Evolutionary conservation across 2,888 invertebrate genomes (phyloP), one percentile per base, ranked within the genome.

Genomic region (Azorinus chamasolen): DNA sequence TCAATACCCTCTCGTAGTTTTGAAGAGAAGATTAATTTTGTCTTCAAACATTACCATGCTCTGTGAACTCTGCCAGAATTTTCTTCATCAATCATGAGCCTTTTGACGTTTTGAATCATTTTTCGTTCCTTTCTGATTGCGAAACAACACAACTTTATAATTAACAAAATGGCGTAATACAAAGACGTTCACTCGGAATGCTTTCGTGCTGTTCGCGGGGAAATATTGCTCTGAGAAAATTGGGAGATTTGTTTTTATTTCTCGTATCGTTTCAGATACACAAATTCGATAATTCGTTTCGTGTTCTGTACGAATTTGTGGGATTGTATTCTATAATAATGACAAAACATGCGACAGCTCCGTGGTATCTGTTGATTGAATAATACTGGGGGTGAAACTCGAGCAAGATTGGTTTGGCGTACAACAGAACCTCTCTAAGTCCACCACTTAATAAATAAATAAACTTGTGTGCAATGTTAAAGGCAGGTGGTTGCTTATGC

Each of bases 101-200:
- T 66, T 74, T 74, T 79, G 79, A 74, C 79, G 66, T 54, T 53
- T 59, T 70, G 73, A 79, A 79, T 79, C 73, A 79, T 73, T 69
- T 73, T 70, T 74, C 73, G 69, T 73, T 65, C 70, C 68, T 57
- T 74, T 74, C 70, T 74, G 73, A 73, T 74, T 79, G 65, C 73
- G 70, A 79, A 74, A 79, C 69, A 79, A 73, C 73, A 69, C 64
- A 59, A 61, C 41, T 61, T 65, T 41, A 70, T 79, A 79, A 79
- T 79, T 79, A 79, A 79, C 65, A 79, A 79, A 79, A 79, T 79
- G 79, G 79, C 79, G 78, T 78, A 73, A 78, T 72, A 78, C 68
- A 66, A 78, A 68, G 57, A 48, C 68, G 64, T 59, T 68, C 68
- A 73, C 68, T 78, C 59, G 78, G 72, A 73, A 73, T 68, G 53